Percentiles rank a stretch among this genome's conserved stretches.
Evolutionary conservation across 2,797 vertebrate genomes (phyloP).

Genomic region (Nasua narica): DNA sequence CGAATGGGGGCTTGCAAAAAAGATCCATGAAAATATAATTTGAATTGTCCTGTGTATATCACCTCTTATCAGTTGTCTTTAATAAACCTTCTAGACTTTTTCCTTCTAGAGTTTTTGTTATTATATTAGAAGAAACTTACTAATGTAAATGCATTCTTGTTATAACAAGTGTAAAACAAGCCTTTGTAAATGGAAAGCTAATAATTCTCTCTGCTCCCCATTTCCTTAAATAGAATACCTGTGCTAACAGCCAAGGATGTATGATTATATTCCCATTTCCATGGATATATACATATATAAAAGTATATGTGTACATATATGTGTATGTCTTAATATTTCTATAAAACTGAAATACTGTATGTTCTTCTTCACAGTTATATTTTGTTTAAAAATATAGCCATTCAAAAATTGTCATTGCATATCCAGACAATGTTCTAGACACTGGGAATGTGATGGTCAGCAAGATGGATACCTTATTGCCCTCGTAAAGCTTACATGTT

Average conservation of each 20-base stretch:
- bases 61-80: constrained; percentile 10
- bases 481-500: background rate
- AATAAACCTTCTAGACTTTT: background rate
- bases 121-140: background rate
- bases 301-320: background rate
- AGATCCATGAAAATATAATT: background rate
- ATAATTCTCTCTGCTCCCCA: background rate
- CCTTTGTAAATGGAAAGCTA: background rate
- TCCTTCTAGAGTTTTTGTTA: constrained; percentile 1
- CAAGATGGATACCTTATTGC: background rate
- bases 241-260: background rate
- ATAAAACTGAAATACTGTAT: background rate
- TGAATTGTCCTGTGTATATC: background rate
- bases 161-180: constrained; percentile 11
- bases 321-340: background rate
- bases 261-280: background rate
- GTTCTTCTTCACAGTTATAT: background rate
- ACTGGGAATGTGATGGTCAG: background rate
- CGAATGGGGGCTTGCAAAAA: background rate
- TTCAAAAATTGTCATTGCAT: background rate
- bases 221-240: background rate
- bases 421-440: background rate
- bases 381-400: background rate
- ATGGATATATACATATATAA: background rate
- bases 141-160: background rate